Conservation (phyloP, 2,113 vertebrate genomes). For the Ondatra zibethicus region DNA sequence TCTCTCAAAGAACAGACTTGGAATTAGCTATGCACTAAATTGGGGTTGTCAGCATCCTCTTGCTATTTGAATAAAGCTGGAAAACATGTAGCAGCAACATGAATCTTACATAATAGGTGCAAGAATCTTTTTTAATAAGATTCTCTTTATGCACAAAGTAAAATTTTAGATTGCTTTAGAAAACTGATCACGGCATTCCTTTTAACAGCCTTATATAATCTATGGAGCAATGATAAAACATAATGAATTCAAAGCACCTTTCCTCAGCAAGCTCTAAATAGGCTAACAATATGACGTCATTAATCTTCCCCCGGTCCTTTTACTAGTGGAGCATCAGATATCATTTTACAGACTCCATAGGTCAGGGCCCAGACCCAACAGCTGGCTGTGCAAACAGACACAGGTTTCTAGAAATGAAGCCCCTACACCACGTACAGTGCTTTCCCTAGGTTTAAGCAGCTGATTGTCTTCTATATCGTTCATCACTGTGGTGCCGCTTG, state of each 20-base stretch:
- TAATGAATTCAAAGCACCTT: neutral
- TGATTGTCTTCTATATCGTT: neutral
- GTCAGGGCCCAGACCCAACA: neutral
- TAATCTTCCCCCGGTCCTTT: slow-evolving; percentile 16
- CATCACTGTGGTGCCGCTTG: neutral
- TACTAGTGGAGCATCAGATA: neutral
- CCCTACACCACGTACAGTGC: neutral
- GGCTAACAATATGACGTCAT: slow-evolving; percentile 11
- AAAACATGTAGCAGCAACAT: slow-evolving; percentile 22
- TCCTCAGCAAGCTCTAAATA: slow-evolving; percentile 2
- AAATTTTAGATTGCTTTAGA: slow-evolving; percentile 52
- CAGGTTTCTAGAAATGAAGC: neutral
- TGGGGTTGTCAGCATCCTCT: neutral
- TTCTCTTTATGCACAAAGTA: slow-evolving; percentile 49
- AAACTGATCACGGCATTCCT: neutral
- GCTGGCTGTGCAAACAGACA: neutral
- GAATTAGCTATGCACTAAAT: neutral
- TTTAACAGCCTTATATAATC: slow-evolving; percentile 46
- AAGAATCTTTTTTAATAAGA: slow-evolving; percentile 31
- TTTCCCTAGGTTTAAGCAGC: neutral
- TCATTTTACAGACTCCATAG: neutral
- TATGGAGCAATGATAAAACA: slow-evolving; percentile 5
- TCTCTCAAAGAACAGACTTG: neutral
- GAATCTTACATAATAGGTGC: slow-evolving; percentile 42
- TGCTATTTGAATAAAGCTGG: neutral